A percentile compares a stretch with the other conserved stretches of the same genome.
Conservation (phyloP, 2,888 invertebrate species). For the Vannuccia rotundouncinata region DNA sequence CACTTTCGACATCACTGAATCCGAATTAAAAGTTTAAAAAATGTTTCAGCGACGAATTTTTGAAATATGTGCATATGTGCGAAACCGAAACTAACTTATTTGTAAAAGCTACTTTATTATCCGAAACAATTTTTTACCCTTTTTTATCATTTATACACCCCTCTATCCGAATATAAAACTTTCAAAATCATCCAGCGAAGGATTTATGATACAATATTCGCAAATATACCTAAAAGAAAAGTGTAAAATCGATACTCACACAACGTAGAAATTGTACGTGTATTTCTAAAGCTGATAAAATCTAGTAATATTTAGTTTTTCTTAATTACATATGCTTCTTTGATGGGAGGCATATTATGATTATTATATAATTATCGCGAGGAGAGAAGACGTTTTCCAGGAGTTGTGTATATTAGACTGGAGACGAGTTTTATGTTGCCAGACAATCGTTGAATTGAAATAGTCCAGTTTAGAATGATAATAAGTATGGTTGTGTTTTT, state of each 20-base stretch:
- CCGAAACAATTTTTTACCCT: not conserved
- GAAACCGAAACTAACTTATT: conserved; percentile 23
- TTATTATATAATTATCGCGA: not conserved
- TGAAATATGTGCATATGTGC: too few relatives aligned
- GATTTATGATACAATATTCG: not conserved
- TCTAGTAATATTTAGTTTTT: not conserved
- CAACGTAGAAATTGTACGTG: not conserved
- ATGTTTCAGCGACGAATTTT: too few relatives aligned
- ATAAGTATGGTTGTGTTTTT: too few relatives aligned
- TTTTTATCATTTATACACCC: not conserved
- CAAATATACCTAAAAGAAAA: not conserved
- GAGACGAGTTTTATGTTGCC: too few relatives aligned
- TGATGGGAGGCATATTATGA: not conserved
- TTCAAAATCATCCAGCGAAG: conserved; percentile 1
- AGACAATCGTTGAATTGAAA: too few relatives aligned
- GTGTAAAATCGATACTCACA: not conserved
- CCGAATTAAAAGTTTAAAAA: too few relatives aligned
- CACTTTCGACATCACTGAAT: too few relatives aligned
- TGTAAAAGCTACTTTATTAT: conserved; percentile 17
- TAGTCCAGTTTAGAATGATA: too few relatives aligned
- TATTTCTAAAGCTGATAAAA: not conserved
- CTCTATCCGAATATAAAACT: not conserved
- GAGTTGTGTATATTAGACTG: too few relatives aligned
- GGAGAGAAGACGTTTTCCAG: too few relatives aligned
- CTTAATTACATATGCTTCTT: not conserved